A percentile compares a stretch with the other conserved stretches of the same genome.
Evolutionary conservation across 2,888 invertebrate genomes (phyloP).

Genomic region (Dusona sp.): DNA sequence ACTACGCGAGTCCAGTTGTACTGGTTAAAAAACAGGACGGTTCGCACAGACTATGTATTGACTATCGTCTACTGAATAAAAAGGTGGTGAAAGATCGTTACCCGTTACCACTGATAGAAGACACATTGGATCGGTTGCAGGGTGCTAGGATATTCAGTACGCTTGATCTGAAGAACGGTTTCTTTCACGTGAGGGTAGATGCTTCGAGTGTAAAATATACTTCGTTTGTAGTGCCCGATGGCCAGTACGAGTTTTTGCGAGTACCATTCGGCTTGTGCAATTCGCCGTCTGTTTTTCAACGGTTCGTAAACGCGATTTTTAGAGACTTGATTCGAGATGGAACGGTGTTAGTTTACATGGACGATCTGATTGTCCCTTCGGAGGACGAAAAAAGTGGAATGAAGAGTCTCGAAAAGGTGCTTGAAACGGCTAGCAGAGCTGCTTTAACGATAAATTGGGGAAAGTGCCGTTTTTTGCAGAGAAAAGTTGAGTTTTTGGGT

Average conservation of each 20-base stretch:
- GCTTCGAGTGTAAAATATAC: slow-evolving; percentile 73
- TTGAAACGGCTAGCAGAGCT: slow-evolving; percentile 62
- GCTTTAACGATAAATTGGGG: slow-evolving; percentile 70
- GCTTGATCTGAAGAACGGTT: slow-evolving; percentile 73
- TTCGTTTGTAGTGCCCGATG: slow-evolving; percentile 73
- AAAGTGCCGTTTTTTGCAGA: slow-evolving; percentile 69
- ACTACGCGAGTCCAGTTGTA: slow-evolving; percentile 72
- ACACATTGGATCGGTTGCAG: slow-evolving; percentile 71
- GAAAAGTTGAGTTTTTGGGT: slow-evolving; percentile 69
- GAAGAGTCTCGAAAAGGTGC: slow-evolving; percentile 57
- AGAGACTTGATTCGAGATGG: slow-evolving; percentile 47
- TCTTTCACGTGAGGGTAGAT: slow-evolving; percentile 75
- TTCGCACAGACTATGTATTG: slow-evolving; percentile 70
- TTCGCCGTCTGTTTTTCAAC: slow-evolving; percentile 69
- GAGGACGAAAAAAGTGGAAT: slow-evolving; percentile 47
- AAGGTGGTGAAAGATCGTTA: slow-evolving; percentile 69
- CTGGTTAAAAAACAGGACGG: slow-evolving; percentile 71
- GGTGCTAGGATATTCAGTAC: slow-evolving; percentile 64
- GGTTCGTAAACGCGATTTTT: background rate
- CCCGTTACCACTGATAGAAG: slow-evolving; percentile 68
- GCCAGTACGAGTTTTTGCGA: slow-evolving; percentile 73
- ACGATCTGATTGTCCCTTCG: slow-evolving; percentile 68
- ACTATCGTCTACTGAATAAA: slow-evolving; percentile 72
- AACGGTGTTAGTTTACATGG: slow-evolving; percentile 63
- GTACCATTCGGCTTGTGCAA: slow-evolving; percentile 68